These are phyloP conservation scores for Drosophila meridionalis DNA, from an alignment of 2,888 invertebrate species.

Conservation along the genomic window DNA sequence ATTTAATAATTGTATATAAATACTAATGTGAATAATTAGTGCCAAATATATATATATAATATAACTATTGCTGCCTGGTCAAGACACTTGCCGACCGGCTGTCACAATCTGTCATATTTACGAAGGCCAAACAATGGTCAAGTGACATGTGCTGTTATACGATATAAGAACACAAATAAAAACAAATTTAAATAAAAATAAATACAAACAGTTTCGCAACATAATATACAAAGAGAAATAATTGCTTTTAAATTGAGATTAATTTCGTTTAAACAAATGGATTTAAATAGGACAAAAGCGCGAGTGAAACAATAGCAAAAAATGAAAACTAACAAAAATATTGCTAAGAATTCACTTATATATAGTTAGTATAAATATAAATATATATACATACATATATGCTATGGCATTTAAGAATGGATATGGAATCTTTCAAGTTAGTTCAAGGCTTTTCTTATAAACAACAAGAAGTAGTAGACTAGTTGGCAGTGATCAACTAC, in stretches of 20 bases:
- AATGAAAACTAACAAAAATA: background rate
- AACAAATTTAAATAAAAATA: background rate
- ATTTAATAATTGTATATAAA: conserved; percentile 52
- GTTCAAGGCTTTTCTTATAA: conserved; percentile 2
- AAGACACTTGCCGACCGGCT: conserved; percentile 71
- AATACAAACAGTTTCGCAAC: conserved; percentile 23
- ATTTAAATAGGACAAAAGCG: background rate
- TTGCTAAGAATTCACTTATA: background rate
- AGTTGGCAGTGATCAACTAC: background rate
- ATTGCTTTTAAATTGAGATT: conserved; percentile 16
- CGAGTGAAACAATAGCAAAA: background rate
- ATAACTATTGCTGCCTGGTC: conserved; percentile 6
- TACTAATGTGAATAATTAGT: conserved; percentile 52
- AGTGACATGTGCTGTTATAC: conserved; percentile 16
- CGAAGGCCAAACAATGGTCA: conserved; percentile 69
- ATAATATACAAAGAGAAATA: conserved; percentile 26
- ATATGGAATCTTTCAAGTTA: conserved; percentile 8
- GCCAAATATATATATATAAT: conserved; percentile 12
- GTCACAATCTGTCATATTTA: conserved; percentile 68
- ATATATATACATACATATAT: background rate
- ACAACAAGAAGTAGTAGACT: background rate
- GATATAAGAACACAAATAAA: conserved; percentile 4
- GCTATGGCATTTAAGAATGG: background rate
- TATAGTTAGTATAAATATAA: background rate
- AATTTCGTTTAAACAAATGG: conserved; percentile 2